Conservation (phyloP, 2,113 vertebrate genomes). For the Edolisoma coerulescens region DNA sequence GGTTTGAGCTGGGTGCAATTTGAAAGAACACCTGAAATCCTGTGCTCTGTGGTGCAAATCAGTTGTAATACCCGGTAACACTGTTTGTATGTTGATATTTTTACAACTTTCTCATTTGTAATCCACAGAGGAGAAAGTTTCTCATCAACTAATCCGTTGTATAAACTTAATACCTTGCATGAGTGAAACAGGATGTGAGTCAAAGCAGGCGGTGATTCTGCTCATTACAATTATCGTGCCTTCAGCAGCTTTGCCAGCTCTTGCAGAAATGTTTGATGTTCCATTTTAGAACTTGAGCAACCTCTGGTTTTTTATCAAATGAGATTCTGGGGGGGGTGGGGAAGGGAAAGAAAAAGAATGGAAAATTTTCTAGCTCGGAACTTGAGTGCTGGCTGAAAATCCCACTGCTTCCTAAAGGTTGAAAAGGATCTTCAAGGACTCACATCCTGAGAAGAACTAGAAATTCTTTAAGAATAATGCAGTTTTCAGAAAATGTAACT, state of each 20-base stretch:
- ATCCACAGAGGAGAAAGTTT: not conserved
- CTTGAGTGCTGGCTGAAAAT: not conserved
- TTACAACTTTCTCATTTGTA: not conserved
- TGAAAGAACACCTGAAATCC: not conserved
- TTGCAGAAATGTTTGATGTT: not conserved
- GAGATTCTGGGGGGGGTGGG: accelerated
- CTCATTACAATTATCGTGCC: not conserved
- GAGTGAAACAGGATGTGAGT: not conserved
- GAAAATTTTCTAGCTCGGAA: not conserved
- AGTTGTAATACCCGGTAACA: not conserved
- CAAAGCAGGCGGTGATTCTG: not conserved
- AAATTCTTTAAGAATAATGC: not conserved
- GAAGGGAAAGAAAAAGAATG: not conserved
- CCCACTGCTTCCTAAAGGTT: not conserved
- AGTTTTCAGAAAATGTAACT: not conserved
- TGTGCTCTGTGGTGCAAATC: not conserved
- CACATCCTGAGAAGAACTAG: not conserved
- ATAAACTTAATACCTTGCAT: not conserved
- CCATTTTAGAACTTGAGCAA: not conserved
- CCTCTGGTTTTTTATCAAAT: not conserved
- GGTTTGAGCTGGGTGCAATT: not conserved
- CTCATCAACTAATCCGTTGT: not conserved
- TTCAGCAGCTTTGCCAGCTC: not conserved
- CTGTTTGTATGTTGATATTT: not conserved
- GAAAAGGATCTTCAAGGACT: not conserved